A percentile compares a stretch with the other conserved stretches of the same genome.
Evolutionary conservation across 2,888 invertebrate species (phyloP).

Genomic region (Disparrhopalites patrizii): DNA sequence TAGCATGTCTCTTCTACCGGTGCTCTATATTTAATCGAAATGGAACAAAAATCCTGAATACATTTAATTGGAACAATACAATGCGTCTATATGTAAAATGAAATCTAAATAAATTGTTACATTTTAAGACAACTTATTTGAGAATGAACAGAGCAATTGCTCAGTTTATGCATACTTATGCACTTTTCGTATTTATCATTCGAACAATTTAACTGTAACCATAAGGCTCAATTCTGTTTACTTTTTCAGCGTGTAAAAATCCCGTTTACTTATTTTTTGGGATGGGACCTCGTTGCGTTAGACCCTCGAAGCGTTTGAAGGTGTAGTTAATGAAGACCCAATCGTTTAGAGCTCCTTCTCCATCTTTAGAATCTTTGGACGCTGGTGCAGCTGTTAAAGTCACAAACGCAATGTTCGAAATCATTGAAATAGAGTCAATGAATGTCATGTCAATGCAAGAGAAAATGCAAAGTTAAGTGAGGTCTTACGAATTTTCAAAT

Average conservation of each 20-base stretch:
- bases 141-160: not conserved
- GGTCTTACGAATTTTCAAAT: constrained; percentile 91
- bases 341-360: constrained; percentile 90
- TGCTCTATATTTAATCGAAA: too few relatives aligned
- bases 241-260: constrained; percentile 11
- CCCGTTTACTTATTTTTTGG: constrained; percentile 38
- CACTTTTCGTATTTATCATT: constrained; percentile 9
- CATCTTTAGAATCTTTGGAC: constrained; percentile 69
- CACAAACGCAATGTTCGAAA: not conserved
- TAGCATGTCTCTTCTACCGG: too few relatives aligned
- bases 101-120: not conserved
- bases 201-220: constrained; percentile 16
- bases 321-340: constrained; percentile 99
- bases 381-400: constrained; percentile 71
- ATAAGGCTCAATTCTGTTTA: not conserved
- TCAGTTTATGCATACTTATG: constrained; percentile 2
- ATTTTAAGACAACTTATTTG: too few relatives aligned
- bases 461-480: constrained; percentile 49
- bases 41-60: too few relatives aligned
- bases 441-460: not conserved
- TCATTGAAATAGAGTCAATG: not conserved
- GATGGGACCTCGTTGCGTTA: constrained; percentile 46
- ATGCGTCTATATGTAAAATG: not conserved
- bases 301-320: constrained; percentile 96
- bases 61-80: too few relatives aligned